Evolutionary conservation across 2,888 invertebrate species (phyloP).

Genomic region (Bembecia ichneumoniformis): DNA sequence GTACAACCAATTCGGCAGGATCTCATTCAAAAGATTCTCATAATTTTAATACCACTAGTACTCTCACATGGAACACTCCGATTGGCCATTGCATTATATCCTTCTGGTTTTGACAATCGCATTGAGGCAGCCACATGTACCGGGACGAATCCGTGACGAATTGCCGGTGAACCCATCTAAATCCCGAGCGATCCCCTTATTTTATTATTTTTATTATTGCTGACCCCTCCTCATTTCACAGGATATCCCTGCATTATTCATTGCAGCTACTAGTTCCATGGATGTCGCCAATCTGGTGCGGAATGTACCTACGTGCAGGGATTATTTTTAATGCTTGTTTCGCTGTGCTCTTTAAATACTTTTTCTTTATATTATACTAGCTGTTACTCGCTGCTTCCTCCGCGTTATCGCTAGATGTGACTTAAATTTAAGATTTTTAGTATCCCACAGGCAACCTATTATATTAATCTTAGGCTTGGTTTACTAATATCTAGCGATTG

Average conservation of each 20-base stretch:
- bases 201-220: slow-evolving; percentile 43
- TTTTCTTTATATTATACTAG: too few species aligned
- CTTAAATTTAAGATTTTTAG: too few species aligned
- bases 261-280: slow-evolving; percentile 10
- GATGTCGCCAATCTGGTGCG: slow-evolving; percentile 20
- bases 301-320: background rate
- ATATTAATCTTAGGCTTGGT: too few species aligned
- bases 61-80: background rate
- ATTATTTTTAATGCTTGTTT: background rate
- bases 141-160: slow-evolving; percentile 58
- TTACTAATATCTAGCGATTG: too few species aligned
- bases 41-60: background rate
- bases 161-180: slow-evolving; percentile 27
- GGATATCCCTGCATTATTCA: slow-evolving; percentile 48
- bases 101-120: slow-evolving; percentile 1
- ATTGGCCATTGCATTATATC: background rate
- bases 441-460: too few species aligned
- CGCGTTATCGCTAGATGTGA: too few species aligned
- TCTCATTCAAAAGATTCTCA: too few species aligned
- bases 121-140: slow-evolving; percentile 24
- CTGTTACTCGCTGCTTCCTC: too few species aligned
- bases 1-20: too few species aligned
- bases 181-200: slow-evolving; percentile 34
- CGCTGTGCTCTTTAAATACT: background rate
- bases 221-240: slow-evolving; percentile 14